Base-by-base conservation (phyloP, 2,113 vertebrate genomes). In the Coryphaenoides rupestris region DNA sequence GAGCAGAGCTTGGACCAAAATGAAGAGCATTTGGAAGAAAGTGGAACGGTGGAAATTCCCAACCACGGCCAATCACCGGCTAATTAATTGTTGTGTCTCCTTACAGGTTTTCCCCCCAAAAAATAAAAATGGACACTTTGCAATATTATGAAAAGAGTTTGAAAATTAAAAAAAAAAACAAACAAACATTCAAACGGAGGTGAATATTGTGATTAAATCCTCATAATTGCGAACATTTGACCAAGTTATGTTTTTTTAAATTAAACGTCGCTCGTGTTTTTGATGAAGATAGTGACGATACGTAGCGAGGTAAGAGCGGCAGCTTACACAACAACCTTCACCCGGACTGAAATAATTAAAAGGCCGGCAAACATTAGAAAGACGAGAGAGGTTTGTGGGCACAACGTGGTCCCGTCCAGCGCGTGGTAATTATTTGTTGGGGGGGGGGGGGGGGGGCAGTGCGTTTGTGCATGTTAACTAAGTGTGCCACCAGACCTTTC, bases 381-480 rank as follows among this genome's bases (percentile, higher is more conserved):
- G 71, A n/a, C n/a, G n/a, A 57, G 58, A 83, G 79, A 79, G 70
- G 75, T 75, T 78, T 73, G 69, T 58, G 71, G 76, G 76, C 72
- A 72, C 62, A 67, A 68, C 72, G 72, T 84, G 80, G 82, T 85
- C 55, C 72, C 69, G 74, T 57, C 28, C 78, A 76, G 54, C 62
- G 71, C 81, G 85, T 81, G 76, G 84, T 88, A 69, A 79, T 89
- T 88, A 83, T 86, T 85, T 90, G 81, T 87, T 66, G 57, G 80
- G 40, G 81, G 88, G 84, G 85, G 79, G 83, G 81, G 87, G 64
- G 57, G 80, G 40, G 81, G 88, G 84, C 86, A 79, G 83, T 86
- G 57, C 68, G 77, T 81, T 81, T 80, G 84, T 79, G 85, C 79
- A 84, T 85, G 84, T 88, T 90, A 90, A 89, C 82, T 87, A 87